A percentile compares a stretch with the other conserved stretches of the same genome.
phyloP scores from a whole-genome alignment of 2,113 vertebrate genomes.

The Heterocephalus glaber region DNA sequence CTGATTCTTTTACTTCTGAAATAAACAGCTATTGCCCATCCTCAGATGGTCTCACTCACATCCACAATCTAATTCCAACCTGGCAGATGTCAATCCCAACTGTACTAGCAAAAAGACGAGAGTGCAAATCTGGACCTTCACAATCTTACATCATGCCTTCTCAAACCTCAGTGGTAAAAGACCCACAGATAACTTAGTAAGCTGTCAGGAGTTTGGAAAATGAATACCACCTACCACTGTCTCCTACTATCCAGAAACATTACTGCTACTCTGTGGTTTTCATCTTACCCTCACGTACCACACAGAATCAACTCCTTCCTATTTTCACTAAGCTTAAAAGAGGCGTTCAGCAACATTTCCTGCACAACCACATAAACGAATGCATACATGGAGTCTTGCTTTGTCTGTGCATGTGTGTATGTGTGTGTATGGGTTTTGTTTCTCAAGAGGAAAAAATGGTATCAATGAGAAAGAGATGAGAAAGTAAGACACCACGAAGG shows the following conservation, averaged over 20 bases:
- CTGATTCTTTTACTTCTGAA: neutral
- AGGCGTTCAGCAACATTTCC: neutral
- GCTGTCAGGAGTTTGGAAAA: neutral
- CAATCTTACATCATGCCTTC: neutral
- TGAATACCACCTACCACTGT: neutral
- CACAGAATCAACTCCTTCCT: neutral
- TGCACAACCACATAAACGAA: neutral
- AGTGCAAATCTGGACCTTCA: neutral
- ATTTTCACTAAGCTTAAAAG: neutral
- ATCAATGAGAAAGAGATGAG: constrained; percentile 4
- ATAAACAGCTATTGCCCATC: neutral
- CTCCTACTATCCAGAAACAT: neutral
- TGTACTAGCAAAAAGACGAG: neutral
- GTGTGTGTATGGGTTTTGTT: neutral
- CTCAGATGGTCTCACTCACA: neutral
- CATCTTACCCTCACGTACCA: neutral
- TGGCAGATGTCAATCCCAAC: neutral
- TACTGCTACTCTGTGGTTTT: neutral
- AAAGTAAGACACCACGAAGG: neutral
- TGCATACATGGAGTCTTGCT: neutral
- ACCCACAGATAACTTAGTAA: neutral
- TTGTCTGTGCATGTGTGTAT: neutral
- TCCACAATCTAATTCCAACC: neutral
- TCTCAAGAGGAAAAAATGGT: neutral
- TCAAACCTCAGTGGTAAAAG: neutral